phyloP scores from a whole-genome alignment of 64 coral and sea anemone species.

The Actinia tenebrosa region DNA sequence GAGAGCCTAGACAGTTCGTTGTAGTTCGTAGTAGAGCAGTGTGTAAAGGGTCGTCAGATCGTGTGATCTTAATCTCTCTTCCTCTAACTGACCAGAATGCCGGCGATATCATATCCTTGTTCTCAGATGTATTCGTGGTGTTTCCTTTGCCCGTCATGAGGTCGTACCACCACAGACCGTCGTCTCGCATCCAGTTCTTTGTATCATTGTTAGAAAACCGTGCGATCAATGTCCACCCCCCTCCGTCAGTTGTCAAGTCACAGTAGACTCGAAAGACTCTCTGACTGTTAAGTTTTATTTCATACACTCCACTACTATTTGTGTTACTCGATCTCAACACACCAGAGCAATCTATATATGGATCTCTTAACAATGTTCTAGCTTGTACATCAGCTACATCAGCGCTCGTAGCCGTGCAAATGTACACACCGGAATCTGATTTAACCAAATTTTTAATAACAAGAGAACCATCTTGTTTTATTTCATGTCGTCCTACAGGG shows the following conservation, averaged over 20 bases:
- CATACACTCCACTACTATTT: background rate
- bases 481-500: background rate
- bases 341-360: background rate
- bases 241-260: conserved; percentile 34
- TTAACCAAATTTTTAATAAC: conserved; percentile 13
- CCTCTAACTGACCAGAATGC: conserved; percentile 32
- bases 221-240: conserved; percentile 33
- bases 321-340: background rate
- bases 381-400: background rate
- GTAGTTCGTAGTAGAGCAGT: background rate
- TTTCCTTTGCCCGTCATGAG: background rate
- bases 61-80: conserved; percentile 53
- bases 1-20: conserved; percentile 5
- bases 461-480: conserved; percentile 23
- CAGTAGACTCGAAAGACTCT: conserved; percentile 8
- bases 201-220: conserved; percentile 44
- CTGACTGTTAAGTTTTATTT: background rate
- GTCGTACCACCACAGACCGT: conserved; percentile 36
- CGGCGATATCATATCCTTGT: conserved; percentile 30
- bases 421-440: conserved; percentile 39
- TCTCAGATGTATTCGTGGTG: background rate
- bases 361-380: background rate
- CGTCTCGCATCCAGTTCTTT: conserved; percentile 39
- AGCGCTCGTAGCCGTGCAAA: conserved; percentile 36
- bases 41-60: conserved; percentile 35